Evolutionary conservation across 2,797 vertebrate genomes (phyloP), one percentile per base, ranked within the genome.

Genomic region (Danio kyathit): DNA sequence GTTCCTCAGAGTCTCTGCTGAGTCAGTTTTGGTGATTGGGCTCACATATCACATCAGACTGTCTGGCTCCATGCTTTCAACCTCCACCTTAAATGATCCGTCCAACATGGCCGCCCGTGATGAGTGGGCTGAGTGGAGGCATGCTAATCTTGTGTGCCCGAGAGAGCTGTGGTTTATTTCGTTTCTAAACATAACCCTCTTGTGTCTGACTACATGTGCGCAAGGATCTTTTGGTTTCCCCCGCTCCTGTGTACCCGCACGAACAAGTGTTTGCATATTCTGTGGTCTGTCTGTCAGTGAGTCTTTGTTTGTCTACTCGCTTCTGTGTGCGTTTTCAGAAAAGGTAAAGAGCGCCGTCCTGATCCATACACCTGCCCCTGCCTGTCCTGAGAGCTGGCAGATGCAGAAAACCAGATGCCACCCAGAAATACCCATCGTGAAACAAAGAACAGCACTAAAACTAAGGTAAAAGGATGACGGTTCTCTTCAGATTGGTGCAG

Each of bases 341-440:
- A 90, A 91, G 90, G 88, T 88, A 87, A 85, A 89, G 66, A 46
- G 49, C 10, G 79, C 88, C 89, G 88, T 89, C 86, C 88, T 90
- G 89, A 91, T 91, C 91, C 90, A 88, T 89, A 91, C 93, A 93
- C 91, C 93, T 95, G 93, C 89, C 89, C 87, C 90, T 92, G 92
- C 87, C 90, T 89, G 86, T 94, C 89, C 82, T 48, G 54, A 41
- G 41, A 8, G 9, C 79, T 82, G 83, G 17, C 73, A 80, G 87
- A 83, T 56, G 84, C 66, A 60, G 63, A 65, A 52, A 74, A 61
- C 70, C 85, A 87, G 74, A 88, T 81, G 66, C 69, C 61, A 71
- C 43, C 59, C 19, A 59, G 64, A 74, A 49, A 84, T 82, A 79
- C 60, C 57, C 52, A 21, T 10, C 66, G 46, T 56, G 66, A 75